Conservation (phyloP, 1,140 invertebrate species). For the Anoplophora glabripennis region DNA sequence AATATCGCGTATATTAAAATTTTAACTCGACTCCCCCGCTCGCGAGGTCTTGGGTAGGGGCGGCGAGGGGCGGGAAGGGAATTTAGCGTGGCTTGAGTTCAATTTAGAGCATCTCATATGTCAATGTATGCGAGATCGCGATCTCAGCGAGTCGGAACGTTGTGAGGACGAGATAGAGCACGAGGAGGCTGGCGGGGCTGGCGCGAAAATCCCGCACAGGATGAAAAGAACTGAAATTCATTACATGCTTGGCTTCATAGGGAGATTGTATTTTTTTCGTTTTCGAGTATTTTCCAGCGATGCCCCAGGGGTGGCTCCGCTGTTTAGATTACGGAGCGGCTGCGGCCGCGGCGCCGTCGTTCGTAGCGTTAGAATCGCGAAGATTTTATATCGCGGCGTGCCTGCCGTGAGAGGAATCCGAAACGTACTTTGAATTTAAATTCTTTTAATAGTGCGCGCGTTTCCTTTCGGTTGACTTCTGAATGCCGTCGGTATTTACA, state of each 20-base stretch:
- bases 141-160: slow-evolving; percentile 29
- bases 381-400: slow-evolving; percentile 6
- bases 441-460: slow-evolving; percentile 6
- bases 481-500: background rate
- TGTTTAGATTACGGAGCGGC: slow-evolving; percentile 13
- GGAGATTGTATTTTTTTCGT: slow-evolving; percentile 44
- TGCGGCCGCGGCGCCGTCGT: background rate
- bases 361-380: slow-evolving; percentile 4
- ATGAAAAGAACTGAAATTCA: slow-evolving; percentile 42
- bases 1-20: slow-evolving; percentile 39
- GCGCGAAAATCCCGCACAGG: slow-evolving; percentile 27
- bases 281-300: slow-evolving; percentile 34
- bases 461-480: background rate
- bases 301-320: slow-evolving; percentile 2
- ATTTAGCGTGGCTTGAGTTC: slow-evolving; percentile 21
- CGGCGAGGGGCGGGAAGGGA: slow-evolving; percentile 5
- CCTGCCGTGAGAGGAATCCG: slow-evolving; percentile 2
- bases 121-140: slow-evolving; percentile 32
- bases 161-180: slow-evolving; percentile 16
- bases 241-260: slow-evolving; percentile 44
- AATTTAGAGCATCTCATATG: slow-evolving; percentile 38
- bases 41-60: slow-evolving; percentile 3
- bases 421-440: slow-evolving; percentile 1
- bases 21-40: slow-evolving; percentile 24
- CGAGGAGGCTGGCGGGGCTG: slow-evolving; percentile 11